Evolutionary conservation across 2,888 invertebrate species (phyloP).

Genomic region (Drosophila picticornis): DNA sequence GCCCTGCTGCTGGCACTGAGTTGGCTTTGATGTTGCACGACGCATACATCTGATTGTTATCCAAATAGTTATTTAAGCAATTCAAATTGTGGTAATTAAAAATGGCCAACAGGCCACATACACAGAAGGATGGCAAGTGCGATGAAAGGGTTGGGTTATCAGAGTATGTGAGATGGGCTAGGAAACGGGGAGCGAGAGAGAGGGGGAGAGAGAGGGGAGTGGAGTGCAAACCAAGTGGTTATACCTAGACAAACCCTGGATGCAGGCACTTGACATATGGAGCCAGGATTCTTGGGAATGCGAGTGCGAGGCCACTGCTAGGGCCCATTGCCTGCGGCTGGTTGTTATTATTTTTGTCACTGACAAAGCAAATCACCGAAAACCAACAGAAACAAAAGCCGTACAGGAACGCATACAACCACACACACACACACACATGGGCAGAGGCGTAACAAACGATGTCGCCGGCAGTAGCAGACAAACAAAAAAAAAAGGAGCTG

Average conservation of each 20-base stretch:
- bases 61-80: constrained; percentile 80
- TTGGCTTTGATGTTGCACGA: constrained; percentile 62
- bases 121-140: constrained; percentile 5
- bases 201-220: too few species aligned
- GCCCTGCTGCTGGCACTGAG: constrained; percentile 14
- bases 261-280: constrained; percentile 73
- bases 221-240: neutral
- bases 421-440: constrained; percentile 2
- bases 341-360: constrained; percentile 81
- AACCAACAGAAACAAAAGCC: constrained; percentile 72
- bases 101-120: constrained; percentile 61
- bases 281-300: constrained; percentile 46
- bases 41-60: constrained; percentile 70
- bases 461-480: constrained; percentile 42
- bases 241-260: constrained; percentile 51
- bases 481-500: constrained; percentile 9
- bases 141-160: neutral
- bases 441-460: constrained; percentile 67
- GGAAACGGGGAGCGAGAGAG: neutral
- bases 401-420: constrained; percentile 20
- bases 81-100: constrained; percentile 81
- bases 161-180: neutral
- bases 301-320: constrained; percentile 42
- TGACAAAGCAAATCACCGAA: constrained; percentile 81
- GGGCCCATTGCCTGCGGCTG: constrained; percentile 66